Evolutionary conservation across 2,113 vertebrate genomes (phyloP).

Genomic region (Campylorhamphus procurvoides): DNA sequence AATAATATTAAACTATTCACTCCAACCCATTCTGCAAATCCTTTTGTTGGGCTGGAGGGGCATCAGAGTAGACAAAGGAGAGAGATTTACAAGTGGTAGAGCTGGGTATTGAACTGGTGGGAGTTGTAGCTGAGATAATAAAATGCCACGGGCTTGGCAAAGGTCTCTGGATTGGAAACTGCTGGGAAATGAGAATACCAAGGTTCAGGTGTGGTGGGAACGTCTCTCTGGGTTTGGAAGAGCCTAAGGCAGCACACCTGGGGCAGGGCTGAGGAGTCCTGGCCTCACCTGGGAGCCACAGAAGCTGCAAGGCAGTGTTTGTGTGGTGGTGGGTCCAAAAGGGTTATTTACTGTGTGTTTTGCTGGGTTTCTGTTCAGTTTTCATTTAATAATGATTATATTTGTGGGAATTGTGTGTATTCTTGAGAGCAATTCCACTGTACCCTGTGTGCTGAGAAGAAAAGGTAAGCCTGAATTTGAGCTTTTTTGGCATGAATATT

Average conservation of each 20-base stretch:
- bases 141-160: background rate
- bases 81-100: background rate
- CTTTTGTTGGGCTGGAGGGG: background rate
- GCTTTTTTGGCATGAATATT: background rate
- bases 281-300: background rate
- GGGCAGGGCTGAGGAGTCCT: background rate
- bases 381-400: rapidly evolving
- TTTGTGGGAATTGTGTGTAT: background rate
- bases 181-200: background rate
- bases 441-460: background rate
- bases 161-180: background rate
- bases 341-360: background rate
- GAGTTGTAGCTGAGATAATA: background rate
- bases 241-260: background rate
- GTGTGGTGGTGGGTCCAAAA: rapidly evolving
- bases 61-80: background rate
- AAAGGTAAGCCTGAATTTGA: background rate
- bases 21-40: background rate
- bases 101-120: background rate
- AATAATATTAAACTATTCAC: background rate
- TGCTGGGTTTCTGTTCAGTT: background rate
- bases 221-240: background rate
- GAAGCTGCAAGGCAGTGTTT: background rate
- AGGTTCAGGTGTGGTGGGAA: background rate
- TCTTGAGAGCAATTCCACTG: background rate